Evolutionary conservation across 2,797 vertebrate species (phyloP), one percentile per base, ranked within the genome.

Genomic region (Xiphorhynchus erythropygius): DNA sequence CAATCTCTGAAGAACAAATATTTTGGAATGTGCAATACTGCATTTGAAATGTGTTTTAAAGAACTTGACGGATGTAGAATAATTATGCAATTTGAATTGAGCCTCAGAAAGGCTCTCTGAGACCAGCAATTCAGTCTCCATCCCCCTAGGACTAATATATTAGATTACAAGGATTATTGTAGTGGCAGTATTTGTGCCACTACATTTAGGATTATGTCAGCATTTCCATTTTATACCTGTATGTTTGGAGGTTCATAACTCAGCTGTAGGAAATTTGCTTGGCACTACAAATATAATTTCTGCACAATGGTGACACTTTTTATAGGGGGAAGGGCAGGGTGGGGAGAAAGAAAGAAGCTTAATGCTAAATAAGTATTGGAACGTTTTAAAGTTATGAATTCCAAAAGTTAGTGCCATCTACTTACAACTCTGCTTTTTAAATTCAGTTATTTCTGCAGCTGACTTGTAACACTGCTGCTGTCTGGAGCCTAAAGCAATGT

Each of bases 191-290:
- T 97, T 97, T 92, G 90, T 96, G 94, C 88, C 79, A 84, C 88
- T 95, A 75, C 83, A 80, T 85, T 97, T 96, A 95, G 97, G 84
- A 95, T 76, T 80, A 82, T 87, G 85, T 88, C 91, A 96, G 77
- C 68, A 63, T 96, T 97, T 96, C 83, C 68, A 94, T 97, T 95
- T 94, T 86, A 95, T 97, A 95, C 68, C 33, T 86, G 78, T 59
- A 56, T 44, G 69, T 89, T 96, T 67, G 87, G 85, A 92, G 84
- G 68, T 92, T 97, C 93, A 84, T 93, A 97, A 96, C 75, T 96
- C 96, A 88, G 76, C 91, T 94, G 19, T 39, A 89, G 87, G 87
- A 81, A 89, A 70, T 93, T 87, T 93, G 28, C 78, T 97, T 71
- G 90, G 59, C 52, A 11, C 8, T 89, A 87, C 19, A 96, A 86